Conservation (phyloP, 2,888 invertebrate genomes). For the Seira sanloemensis region DNA sequence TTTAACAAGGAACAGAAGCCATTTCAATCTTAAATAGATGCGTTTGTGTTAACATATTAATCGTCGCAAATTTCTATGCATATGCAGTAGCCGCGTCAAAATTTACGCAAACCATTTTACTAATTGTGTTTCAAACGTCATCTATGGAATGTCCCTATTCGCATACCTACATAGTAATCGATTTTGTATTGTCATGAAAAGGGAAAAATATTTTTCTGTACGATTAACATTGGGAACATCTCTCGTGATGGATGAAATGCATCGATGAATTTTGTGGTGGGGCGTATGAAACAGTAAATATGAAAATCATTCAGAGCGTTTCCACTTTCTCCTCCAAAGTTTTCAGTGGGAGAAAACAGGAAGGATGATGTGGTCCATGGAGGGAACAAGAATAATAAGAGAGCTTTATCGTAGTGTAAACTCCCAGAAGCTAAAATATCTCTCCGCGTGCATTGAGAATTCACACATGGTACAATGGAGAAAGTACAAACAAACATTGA, state of each 20-base stretch:
- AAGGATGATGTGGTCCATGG: neutral
- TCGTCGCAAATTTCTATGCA: too few species aligned
- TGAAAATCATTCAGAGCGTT: constrained; percentile 3
- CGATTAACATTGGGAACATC: neutral
- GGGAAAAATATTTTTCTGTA: neutral
- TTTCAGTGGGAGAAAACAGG: constrained; percentile 1
- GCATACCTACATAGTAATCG: too few species aligned
- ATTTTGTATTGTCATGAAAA: too few species aligned
- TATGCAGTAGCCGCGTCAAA: too few species aligned
- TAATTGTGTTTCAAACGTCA: too few species aligned
- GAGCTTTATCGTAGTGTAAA: constrained; percentile 57
- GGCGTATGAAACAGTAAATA: constrained; percentile 2
- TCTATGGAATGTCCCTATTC: too few species aligned
- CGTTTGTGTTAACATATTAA: too few species aligned
- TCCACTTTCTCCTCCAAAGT: neutral
- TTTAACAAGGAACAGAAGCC: too few species aligned
- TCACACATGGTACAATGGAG: neutral
- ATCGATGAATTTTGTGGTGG: neutral
- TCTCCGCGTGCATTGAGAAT: constrained; percentile 21
- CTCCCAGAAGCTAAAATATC: constrained; percentile 62
- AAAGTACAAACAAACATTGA: constrained; percentile 36
- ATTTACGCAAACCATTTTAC: too few species aligned
- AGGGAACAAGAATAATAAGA: constrained; percentile 32
- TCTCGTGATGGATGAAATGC: neutral
- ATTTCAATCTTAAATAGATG: too few species aligned